A percentile compares a stretch with the other conserved stretches of the same genome.
These are phyloP conservation scores for Nomada lathburiana DNA, from an alignment of 2,888 invertebrate species.

Conservation along the genomic window DNA sequence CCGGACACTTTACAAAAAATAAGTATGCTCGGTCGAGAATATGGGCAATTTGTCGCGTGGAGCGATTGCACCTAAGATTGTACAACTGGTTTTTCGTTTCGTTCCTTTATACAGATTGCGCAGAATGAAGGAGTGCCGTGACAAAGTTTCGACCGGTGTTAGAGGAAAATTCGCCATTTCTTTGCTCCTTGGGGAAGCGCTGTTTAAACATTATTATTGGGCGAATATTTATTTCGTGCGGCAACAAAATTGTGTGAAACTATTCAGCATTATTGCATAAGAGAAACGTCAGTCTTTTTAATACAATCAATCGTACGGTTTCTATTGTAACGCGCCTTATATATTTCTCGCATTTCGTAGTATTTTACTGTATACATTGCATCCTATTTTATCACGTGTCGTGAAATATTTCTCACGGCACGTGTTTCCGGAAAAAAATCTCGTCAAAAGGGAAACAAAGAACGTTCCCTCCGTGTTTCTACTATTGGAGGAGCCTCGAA, in stretches of 20 bases:
- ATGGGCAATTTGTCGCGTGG: no score
- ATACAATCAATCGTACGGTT: neutral
- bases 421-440: no score
- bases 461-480: neutral
- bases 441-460: neutral
- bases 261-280: neutral
- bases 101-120: neutral
- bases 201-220: no score
- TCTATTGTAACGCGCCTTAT: neutral
- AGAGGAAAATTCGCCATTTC: neutral
- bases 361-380: no score
- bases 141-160: neutral
- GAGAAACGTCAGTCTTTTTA: neutral
- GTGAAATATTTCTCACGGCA: neutral
- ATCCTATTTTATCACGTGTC: neutral
- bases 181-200: neutral
- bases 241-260: neutral
- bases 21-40: constrained; percentile 1
- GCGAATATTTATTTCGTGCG: neutral
- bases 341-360: neutral
- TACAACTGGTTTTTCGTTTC: neutral
- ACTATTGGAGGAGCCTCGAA: constrained; percentile 60
- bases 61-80: neutral
- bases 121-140: neutral
- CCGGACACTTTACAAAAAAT: neutral